Conservation (phyloP, 2,797 vertebrate species). For the Melanotaenia pygmaea region DNA sequence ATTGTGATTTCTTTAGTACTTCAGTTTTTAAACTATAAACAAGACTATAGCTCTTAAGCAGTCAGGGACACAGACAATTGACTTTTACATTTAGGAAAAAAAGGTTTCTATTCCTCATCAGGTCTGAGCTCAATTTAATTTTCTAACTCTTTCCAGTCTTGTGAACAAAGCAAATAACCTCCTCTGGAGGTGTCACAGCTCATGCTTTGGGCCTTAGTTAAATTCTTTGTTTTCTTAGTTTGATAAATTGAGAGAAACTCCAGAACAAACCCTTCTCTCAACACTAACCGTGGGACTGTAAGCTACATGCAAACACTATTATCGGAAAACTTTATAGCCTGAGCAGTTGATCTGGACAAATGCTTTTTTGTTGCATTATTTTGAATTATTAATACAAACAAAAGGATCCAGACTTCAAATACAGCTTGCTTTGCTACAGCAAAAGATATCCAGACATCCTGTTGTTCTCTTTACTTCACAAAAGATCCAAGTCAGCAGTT, state of each 20-base stretch:
- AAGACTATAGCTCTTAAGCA: not conserved
- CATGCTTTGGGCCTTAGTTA: not conserved
- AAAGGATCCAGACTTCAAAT: not conserved
- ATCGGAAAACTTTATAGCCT: slow-evolving; percentile 9
- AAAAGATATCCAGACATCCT: not conserved
- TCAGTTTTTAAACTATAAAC: not conserved
- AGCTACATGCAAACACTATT: not conserved
- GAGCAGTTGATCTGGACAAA: not conserved
- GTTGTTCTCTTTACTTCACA: too few relatives aligned
- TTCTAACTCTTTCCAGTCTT: slow-evolving; percentile 1
- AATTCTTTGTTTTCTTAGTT: slow-evolving; percentile 3
- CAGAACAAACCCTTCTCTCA: not conserved
- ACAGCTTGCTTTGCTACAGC: not conserved
- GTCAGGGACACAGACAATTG: not conserved
- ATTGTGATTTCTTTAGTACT: not conserved
- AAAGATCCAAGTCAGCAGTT: not conserved
- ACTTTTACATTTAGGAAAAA: not conserved
- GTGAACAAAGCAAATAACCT: slow-evolving; percentile 23
- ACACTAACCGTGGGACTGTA: not conserved
- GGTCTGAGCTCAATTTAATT: slow-evolving; percentile 6
- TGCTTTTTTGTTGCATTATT: slow-evolving; percentile 22
- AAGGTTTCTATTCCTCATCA: slow-evolving; percentile 9
- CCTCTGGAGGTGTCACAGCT: not conserved
- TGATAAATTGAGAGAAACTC: slow-evolving; percentile 9
- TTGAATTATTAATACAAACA: slow-evolving; percentile 17